Evolutionary conservation across 1,140 invertebrate species (phyloP), one percentile per base, ranked within the genome.

Genomic region (Aradophagus sp.): DNA sequence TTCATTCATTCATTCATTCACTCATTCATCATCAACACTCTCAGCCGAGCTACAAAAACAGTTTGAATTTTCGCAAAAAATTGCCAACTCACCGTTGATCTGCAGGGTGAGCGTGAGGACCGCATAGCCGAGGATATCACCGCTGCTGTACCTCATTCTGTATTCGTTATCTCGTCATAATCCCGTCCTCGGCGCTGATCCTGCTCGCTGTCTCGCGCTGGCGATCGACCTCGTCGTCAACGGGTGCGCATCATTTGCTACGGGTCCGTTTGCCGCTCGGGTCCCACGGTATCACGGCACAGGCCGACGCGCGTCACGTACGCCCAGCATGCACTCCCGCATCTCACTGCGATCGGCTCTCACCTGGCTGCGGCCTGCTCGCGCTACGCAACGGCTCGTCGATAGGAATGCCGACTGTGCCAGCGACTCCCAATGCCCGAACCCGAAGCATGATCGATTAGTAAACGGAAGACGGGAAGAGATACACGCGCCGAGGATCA

Each of bases 161-260:
- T 71, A 74, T 80, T 80, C 74, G 84, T 84, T 86, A 86, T 83
- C 83, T 86, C 83, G 77, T 85, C 76, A 81, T 83, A 80, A 32
- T 65, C 74, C 41, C 53, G 47, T 70, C 29, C 59, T 45, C 38
- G 31, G 23, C 20, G 41, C 38, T 44, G 35, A 53, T 52, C 19
- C 36, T 66, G 62, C 48, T 72, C 50, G 47, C 27, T 27, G 59
- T 20, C 31, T 61, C 39, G 55, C 50, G 26, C 39, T 47, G 23
- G 45, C 26, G 47, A 45, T 55, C 45, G 58, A 58, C 38, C 34
- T 38, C 38, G 50, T 23, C 52, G 56, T 62, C 47, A 68, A 68
- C 47, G 44, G 38, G 56, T 52, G 45, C 31, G 16, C 59, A 63
- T 61, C 42, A 26, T 45, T 29, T n/a, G n/a, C n/a, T n/a, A n/a